These are phyloP conservation scores for Scaptomyza flava DNA, from an alignment of 2,888 invertebrate species.

Conservation along the genomic window DNA sequence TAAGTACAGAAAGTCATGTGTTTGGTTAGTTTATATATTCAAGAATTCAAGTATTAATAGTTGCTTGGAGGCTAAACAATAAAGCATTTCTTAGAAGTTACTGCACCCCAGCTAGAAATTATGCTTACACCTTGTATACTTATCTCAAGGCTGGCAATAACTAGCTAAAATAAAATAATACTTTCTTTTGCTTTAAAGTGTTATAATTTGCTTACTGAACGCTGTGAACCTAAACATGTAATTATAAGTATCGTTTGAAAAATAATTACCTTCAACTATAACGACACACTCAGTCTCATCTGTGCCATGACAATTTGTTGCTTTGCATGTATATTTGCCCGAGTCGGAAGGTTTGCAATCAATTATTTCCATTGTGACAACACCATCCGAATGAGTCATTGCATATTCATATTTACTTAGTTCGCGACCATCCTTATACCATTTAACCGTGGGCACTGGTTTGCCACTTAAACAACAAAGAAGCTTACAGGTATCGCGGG, in stretches of 20 bases:
- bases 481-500: slow-evolving; percentile 97
- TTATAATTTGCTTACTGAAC: no score
- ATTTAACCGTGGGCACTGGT: slow-evolving; percentile 96
- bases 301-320: slow-evolving; percentile 96
- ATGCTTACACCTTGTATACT: no score
- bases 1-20: slow-evolving; percentile 13
- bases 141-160: no score
- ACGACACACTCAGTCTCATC: slow-evolving; percentile 98
- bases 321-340: slow-evolving; percentile 97
- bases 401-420: slow-evolving; percentile 95
- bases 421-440: slow-evolving; percentile 96
- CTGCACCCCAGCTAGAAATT: background rate
- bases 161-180: no score
- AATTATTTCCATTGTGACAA: slow-evolving; percentile 98
- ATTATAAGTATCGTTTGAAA: no score
- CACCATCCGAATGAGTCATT: slow-evolving; percentile 96
- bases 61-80: no score
- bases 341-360: slow-evolving; percentile 97
- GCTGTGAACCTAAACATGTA: no score
- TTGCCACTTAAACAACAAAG: slow-evolving; percentile 98
- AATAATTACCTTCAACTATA: slow-evolving; percentile 93
- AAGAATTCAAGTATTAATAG: background rate
- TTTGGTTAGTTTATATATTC: background rate
- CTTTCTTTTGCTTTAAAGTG: no score
- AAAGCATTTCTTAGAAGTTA: no score